phyloP scores from a whole-genome alignment of 1,140 invertebrate genomes.

The Pissodes strobi region DNA sequence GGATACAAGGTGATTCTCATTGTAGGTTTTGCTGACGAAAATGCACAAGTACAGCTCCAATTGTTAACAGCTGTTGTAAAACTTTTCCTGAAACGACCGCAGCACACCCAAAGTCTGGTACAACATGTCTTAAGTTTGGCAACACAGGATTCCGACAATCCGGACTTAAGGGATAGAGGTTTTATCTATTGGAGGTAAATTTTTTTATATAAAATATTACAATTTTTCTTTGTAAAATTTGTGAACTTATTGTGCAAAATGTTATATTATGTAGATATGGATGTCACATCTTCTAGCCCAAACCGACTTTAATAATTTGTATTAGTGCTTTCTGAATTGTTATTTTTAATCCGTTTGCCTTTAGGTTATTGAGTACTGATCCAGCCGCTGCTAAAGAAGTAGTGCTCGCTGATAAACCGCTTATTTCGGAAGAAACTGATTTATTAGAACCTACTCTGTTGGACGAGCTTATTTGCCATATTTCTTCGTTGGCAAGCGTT shows the following conservation, averaged over 20 bases:
- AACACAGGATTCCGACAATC: constrained; percentile 99
- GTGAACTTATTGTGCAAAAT: too few species aligned
- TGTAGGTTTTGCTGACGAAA: constrained; percentile 98
- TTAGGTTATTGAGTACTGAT: constrained; percentile 89
- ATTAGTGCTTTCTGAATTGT: too few species aligned
- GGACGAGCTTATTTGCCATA: constrained; percentile 99
- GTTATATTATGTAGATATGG: too few species aligned
- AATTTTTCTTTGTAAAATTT: too few species aligned
- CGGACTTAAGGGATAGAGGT: constrained; percentile 96
- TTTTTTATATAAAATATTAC: background rate
- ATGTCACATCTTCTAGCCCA: too few species aligned
- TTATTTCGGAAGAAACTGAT: constrained; percentile 99
- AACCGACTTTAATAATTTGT: too few species aligned
- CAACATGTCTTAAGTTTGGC: constrained; percentile 92
- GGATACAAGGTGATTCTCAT: too few species aligned
- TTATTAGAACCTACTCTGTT: constrained; percentile 95
- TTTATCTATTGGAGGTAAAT: constrained; percentile 96
- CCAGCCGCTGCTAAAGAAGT: constrained; percentile 98
- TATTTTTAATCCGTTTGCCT: background rate
- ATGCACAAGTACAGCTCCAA: constrained; percentile 97
- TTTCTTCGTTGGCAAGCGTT: constrained; percentile 96
- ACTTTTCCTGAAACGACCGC: constrained; percentile 95
- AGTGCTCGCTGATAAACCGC: constrained; percentile 98
- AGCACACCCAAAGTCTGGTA: constrained; percentile 97
- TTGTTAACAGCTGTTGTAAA: constrained; percentile 98